phyloP scores from a whole-genome alignment of 2,888 invertebrate species.

The Druceiella hillmani region DNA sequence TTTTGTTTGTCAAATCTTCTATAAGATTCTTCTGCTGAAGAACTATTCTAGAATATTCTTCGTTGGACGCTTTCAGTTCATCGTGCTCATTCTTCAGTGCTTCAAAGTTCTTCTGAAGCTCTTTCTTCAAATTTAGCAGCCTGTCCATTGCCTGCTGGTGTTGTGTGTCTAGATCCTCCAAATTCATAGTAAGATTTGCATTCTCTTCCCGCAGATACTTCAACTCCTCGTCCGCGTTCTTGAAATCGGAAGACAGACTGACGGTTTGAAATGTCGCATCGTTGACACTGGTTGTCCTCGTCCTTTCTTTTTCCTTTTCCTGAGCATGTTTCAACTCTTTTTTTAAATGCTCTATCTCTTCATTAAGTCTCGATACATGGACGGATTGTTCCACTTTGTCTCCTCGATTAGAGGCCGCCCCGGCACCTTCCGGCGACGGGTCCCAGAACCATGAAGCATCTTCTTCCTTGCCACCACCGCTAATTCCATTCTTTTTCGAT shows the following conservation, averaged over 20 bases:
- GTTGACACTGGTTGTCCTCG: neutral
- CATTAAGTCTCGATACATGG: neutral
- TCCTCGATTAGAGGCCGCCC: no score
- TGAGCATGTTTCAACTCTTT: neutral
- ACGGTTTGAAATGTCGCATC: slow-evolving; percentile 21
- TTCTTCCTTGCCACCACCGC: slow-evolving; percentile 32
- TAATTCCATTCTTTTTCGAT: slow-evolving; percentile 39
- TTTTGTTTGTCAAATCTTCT: slow-evolving; percentile 41
- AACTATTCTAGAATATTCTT: slow-evolving; percentile 42
- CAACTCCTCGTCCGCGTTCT: slow-evolving; percentile 40
- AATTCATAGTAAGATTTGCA: slow-evolving; percentile 48
- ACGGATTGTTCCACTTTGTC: no score
- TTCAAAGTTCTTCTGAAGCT: slow-evolving; percentile 49
- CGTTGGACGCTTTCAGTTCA: slow-evolving; percentile 42
- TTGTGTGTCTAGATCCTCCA: slow-evolving; percentile 70
- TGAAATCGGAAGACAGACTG: slow-evolving; percentile 31
- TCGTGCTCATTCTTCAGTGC: slow-evolving; percentile 44
- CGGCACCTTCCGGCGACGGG: slow-evolving; percentile 30
- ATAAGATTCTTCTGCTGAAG: slow-evolving; percentile 39
- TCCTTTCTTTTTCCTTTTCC: neutral
- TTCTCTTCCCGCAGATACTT: slow-evolving; percentile 52
- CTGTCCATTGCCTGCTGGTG: slow-evolving; percentile 65
- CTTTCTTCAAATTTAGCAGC: slow-evolving; percentile 48
- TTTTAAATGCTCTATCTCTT: neutral
- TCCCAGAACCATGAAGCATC: slow-evolving; percentile 53